phyloP scores from a whole-genome alignment of 2,797 vertebrate species.

The Botia kubotai region DNA sequence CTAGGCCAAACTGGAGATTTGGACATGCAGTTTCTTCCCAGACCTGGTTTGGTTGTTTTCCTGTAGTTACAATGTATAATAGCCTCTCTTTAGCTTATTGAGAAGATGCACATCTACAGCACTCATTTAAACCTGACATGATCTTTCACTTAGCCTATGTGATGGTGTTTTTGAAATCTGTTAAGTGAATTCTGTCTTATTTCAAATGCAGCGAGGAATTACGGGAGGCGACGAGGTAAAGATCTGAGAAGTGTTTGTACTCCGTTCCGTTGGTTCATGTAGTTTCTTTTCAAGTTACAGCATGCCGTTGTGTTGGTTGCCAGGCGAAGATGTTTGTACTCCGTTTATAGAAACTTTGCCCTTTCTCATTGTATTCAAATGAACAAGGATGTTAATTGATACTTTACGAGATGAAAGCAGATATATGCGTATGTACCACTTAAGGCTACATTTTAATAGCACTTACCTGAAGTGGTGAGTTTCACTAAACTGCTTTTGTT shows the following conservation, averaged over 20 bases:
- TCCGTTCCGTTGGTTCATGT: constrained; percentile 30
- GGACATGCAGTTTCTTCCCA: constrained; percentile 18
- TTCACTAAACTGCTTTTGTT: constrained; percentile 5
- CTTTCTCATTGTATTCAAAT: constrained; percentile 43
- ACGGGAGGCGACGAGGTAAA: constrained; percentile 99
- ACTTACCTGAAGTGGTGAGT: not conserved
- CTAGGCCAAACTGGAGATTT: constrained; percentile 34
- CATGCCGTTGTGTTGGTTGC: constrained; percentile 42
- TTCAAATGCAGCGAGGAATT: constrained; percentile 99
- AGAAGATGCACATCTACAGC: not conserved
- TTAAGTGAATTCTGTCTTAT: constrained; percentile 84
- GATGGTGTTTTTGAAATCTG: not conserved
- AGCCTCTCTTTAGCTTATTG: not conserved
- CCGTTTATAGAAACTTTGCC: constrained; percentile 8
- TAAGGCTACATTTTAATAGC: not conserved
- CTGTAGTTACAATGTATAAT: constrained; percentile 6
- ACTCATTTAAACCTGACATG: not conserved
- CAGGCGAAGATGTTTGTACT: constrained; percentile 17
- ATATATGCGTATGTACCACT: not conserved
- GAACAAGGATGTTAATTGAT: constrained; percentile 10
- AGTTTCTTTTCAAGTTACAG: constrained; percentile 14
- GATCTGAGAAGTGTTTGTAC: constrained; percentile 58
- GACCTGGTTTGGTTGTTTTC: constrained; percentile 29
- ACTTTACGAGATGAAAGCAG: constrained; percentile 29
- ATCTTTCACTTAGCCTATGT: not conserved